Percentiles rank a stretch among this genome's conserved stretches.
These are phyloP conservation scores for Centroberyx gerrardi DNA, from an alignment of 2,797 vertebrate species.

Conservation along the genomic window DNA sequence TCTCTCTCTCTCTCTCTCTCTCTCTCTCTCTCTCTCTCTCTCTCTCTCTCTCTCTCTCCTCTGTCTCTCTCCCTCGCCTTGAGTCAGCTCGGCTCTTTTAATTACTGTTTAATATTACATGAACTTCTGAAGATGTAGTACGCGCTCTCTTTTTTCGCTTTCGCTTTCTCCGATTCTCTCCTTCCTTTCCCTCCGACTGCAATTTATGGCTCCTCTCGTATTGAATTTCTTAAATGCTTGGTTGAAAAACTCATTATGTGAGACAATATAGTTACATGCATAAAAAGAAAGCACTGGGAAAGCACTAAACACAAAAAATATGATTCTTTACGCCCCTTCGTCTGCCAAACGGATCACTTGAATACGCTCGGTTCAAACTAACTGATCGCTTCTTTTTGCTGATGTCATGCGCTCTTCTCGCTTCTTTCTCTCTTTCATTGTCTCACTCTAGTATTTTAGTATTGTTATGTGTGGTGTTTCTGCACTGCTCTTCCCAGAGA, in stretches of 20 bases:
- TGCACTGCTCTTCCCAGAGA: neutral
- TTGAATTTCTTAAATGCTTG: conserved; percentile 32
- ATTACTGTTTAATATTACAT: conserved; percentile 73
- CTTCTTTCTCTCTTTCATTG: conserved; percentile 8
- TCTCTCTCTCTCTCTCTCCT: conserved; percentile 22
- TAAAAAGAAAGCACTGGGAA: conserved; percentile 34
- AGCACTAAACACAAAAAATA: conserved; percentile 24
- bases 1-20: neutral
- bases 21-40: neutral
- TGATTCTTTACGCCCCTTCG: too few relatives aligned
- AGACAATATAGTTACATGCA: conserved; percentile 10
- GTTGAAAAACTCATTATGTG: conserved; percentile 22
- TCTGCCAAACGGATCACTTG: neutral
- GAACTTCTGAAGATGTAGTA: conserved; percentile 45
- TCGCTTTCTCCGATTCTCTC: conserved; percentile 13
- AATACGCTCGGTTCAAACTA: too few relatives aligned
- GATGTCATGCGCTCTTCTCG: conserved; percentile 21
- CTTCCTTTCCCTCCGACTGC: conserved; percentile 2
- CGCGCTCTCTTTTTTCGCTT: conserved; percentile 17
- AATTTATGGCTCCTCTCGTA: conserved; percentile 31
- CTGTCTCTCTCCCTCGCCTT: conserved; percentile 1
- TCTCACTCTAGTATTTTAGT: too few relatives aligned
- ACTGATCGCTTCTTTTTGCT: conserved; percentile 36
- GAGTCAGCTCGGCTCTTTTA: conserved; percentile 55
- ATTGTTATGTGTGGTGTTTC: neutral